Evolutionary conservation across 2,797 vertebrate species (phyloP).

Genomic region (Bryconaethiops microstoma): DNA sequence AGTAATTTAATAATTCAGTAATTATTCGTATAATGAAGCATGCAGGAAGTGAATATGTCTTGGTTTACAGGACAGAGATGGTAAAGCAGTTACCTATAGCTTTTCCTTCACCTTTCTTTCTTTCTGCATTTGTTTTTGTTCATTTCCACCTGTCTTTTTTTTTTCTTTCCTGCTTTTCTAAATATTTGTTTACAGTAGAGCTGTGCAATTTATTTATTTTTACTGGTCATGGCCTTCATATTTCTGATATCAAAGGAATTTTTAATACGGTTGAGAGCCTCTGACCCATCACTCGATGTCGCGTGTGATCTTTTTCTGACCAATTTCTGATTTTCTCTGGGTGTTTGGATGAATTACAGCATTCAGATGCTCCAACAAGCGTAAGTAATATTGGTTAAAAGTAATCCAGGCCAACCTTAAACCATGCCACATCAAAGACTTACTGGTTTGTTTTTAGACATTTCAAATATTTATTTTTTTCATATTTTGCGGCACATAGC

Average conservation of each 20-base stretch:
- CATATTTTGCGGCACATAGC: background rate
- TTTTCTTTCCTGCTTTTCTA: too few species aligned
- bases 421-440: background rate
- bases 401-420: background rate
- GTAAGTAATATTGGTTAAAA: too few species aligned
- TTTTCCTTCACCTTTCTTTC: background rate
- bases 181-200: too few species aligned
- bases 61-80: background rate
- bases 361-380: too few species aligned
- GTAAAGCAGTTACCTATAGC: background rate
- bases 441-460: too few species aligned
- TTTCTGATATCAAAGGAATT: background rate
- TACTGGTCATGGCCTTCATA: background rate
- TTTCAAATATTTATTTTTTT: too few species aligned
- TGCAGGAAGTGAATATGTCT: background rate
- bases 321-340: background rate
- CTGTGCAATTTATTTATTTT: background rate
- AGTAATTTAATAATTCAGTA: constrained; percentile 22
- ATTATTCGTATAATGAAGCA: background rate
- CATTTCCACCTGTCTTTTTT: too few species aligned
- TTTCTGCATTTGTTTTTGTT: background rate
- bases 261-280: background rate
- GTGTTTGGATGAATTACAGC: background rate
- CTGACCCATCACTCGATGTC: background rate
- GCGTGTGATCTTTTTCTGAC: background rate